A percentile compares a stretch with the other conserved stretches of the same genome.
These are phyloP conservation scores for Hemithea aestivaria DNA, from an alignment of 2,888 invertebrate genomes.

Conservation along the genomic window DNA sequence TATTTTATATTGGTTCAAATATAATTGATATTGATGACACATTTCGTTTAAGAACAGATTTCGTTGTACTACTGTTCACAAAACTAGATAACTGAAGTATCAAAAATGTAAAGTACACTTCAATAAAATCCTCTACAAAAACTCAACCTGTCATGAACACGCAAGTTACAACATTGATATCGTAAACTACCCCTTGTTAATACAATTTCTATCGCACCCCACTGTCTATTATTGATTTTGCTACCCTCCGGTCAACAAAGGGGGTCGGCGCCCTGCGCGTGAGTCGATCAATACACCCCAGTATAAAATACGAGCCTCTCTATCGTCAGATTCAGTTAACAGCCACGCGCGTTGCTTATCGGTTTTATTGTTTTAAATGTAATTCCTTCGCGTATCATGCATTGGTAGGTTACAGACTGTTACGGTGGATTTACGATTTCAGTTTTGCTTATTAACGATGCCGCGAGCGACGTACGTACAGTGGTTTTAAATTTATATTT, in stretches of 20 bases:
- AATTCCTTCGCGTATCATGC: constrained; percentile 68
- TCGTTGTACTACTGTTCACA: too few relatives aligned
- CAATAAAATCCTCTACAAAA: too few relatives aligned
- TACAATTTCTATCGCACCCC: constrained; percentile 19
- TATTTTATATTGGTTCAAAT: too few relatives aligned
- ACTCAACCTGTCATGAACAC: too few relatives aligned
- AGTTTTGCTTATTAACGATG: constrained; percentile 41
- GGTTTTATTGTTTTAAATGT: constrained; percentile 73
- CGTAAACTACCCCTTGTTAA: constrained; percentile 1
- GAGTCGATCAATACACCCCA: constrained; percentile 15
- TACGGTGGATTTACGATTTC: constrained; percentile 49
- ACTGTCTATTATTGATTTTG: constrained; percentile 15
- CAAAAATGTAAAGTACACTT: too few relatives aligned
- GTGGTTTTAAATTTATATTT: constrained; percentile 21
- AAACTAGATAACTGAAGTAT: too few relatives aligned
- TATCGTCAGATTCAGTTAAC: constrained; percentile 33
- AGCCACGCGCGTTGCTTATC: constrained; percentile 55
- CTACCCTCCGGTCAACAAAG: constrained; percentile 3
- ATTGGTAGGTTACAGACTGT: constrained; percentile 61
- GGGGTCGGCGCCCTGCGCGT: constrained; percentile 13
- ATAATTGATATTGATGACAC: too few relatives aligned
- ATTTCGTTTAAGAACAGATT: too few relatives aligned
- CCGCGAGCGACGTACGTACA: constrained; percentile 33
- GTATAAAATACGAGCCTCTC: constrained; percentile 1
- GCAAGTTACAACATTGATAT: too few relatives aligned